Conservation (phyloP, 2,113 vertebrate genomes). For the Osmerus mordax region DNA sequence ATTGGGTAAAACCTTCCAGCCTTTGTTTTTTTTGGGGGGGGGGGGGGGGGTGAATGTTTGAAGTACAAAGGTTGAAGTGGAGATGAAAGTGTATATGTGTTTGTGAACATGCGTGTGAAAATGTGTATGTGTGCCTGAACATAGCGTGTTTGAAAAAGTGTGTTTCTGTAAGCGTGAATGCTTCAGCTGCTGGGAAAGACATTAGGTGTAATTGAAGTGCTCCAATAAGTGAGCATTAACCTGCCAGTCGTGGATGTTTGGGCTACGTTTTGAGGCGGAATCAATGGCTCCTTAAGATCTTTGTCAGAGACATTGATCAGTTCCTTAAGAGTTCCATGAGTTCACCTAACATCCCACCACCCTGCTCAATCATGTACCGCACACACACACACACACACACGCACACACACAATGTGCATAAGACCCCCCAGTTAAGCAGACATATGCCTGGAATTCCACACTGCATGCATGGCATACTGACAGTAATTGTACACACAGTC, state of each 20-base stretch:
- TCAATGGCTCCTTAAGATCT: conserved; percentile 29
- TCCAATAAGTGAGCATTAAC: conserved; percentile 10
- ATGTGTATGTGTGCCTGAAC: neutral
- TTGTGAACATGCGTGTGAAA: neutral
- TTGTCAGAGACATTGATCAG: conserved; percentile 31
- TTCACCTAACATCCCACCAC: neutral
- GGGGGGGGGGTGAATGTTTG: no score
- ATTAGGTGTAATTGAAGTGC: conserved; percentile 41
- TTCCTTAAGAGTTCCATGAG: neutral
- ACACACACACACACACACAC: conserved; percentile 5
- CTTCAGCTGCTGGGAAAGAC: conserved; percentile 31
- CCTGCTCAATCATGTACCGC: neutral
- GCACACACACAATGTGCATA: neutral
- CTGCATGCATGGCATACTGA: neutral
- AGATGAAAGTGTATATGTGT: neutral
- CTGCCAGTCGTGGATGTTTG: conserved; percentile 17
- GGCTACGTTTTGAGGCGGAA: conserved; percentile 9
- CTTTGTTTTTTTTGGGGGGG: no score
- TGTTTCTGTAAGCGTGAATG: neutral
- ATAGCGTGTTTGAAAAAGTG: neutral
- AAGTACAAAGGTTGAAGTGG: no score
- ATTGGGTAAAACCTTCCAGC: no score
- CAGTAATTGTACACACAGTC: neutral
- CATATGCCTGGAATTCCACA: neutral
- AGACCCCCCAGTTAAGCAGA: neutral